phyloP scores from a whole-genome alignment of 2,113 vertebrate species.

The Stigmatopora nigra region DNA sequence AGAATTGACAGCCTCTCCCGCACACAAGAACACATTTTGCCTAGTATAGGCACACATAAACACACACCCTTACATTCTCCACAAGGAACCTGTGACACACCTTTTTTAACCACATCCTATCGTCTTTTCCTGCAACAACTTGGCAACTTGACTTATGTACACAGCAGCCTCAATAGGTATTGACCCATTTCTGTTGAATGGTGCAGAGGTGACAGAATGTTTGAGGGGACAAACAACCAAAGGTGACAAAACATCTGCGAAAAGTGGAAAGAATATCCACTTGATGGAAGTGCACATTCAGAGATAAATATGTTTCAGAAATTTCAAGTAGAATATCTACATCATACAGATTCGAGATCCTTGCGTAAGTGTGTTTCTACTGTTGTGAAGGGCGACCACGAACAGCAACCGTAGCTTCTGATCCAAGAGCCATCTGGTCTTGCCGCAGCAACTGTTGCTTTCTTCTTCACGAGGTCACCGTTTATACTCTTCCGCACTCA shows the following conservation, averaged over 20 bases:
- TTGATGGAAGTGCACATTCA: slow-evolving; percentile 13
- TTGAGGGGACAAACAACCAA: background rate
- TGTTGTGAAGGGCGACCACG: slow-evolving; percentile 29
- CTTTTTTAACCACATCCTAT: slow-evolving; percentile 19
- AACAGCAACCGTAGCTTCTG: slow-evolving; percentile 37
- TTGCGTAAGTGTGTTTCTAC: slow-evolving; percentile 8
- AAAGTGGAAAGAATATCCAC: slow-evolving; percentile 7
- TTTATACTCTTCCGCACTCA: slow-evolving; percentile 12
- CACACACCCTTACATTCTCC: slow-evolving; percentile 26
- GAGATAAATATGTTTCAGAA: background rate
- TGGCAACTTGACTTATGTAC: slow-evolving; percentile 1
- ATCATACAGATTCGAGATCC: background rate
- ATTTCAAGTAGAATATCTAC: background rate
- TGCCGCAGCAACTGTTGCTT: slow-evolving; percentile 47
- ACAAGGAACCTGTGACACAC: slow-evolving; percentile 31
- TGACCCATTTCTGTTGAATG: slow-evolving; percentile 18
- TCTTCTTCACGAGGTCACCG: slow-evolving; percentile 30
- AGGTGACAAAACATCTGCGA: slow-evolving; percentile 6
- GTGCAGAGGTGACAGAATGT: slow-evolving; percentile 15
- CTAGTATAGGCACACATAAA: slow-evolving; percentile 9
- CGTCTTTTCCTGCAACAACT: slow-evolving; percentile 12
- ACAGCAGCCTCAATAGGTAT: slow-evolving; percentile 11
- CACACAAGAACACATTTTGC: slow-evolving; percentile 12
- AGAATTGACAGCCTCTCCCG: slow-evolving; percentile 43
- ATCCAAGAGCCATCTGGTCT: slow-evolving; percentile 57